phyloP scores from a whole-genome alignment of 2,888 invertebrate species.

The Tachina fera region DNA sequence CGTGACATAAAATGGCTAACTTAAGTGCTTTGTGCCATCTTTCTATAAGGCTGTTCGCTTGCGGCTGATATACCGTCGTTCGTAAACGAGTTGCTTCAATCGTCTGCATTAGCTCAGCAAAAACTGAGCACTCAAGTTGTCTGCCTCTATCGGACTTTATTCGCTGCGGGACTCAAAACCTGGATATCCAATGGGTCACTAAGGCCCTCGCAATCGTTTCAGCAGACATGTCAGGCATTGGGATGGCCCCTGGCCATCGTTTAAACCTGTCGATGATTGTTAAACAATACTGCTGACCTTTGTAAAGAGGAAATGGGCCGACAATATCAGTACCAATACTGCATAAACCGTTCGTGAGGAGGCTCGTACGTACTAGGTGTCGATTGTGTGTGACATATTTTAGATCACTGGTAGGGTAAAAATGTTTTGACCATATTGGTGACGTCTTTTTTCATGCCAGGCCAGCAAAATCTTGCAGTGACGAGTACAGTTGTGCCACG shows the following conservation, averaged over 20 bases:
- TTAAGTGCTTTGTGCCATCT: slow-evolving; percentile 28
- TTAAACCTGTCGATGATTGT: slow-evolving; percentile 12
- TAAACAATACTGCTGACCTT: neutral
- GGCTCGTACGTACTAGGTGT: neutral
- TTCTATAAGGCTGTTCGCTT: slow-evolving; percentile 38
- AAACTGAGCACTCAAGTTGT: slow-evolving; percentile 42
- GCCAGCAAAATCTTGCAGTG: slow-evolving; percentile 30
- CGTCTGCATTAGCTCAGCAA: slow-evolving; percentile 3
- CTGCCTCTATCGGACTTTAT: slow-evolving; percentile 27
- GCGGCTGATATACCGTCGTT: slow-evolving; percentile 17
- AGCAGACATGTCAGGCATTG: slow-evolving; percentile 59
- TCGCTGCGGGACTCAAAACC: slow-evolving; percentile 40
- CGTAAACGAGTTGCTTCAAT: slow-evolving; percentile 40
- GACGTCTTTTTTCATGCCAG: slow-evolving; percentile 31
- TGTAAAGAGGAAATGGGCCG: neutral
- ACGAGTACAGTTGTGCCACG: slow-evolving; percentile 5
- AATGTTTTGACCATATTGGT: slow-evolving; percentile 30
- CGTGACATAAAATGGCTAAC: slow-evolving; percentile 37
- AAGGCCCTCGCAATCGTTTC: slow-evolving; percentile 41
- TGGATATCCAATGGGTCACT: slow-evolving; percentile 22
- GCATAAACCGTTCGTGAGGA: neutral
- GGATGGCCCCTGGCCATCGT: slow-evolving; percentile 48
- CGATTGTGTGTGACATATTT: neutral
- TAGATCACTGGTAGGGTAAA: slow-evolving; percentile 21
- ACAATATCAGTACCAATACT: neutral